Evolutionary conservation across 2,797 vertebrate species (phyloP).

Genomic region (Channallabes apus): DNA sequence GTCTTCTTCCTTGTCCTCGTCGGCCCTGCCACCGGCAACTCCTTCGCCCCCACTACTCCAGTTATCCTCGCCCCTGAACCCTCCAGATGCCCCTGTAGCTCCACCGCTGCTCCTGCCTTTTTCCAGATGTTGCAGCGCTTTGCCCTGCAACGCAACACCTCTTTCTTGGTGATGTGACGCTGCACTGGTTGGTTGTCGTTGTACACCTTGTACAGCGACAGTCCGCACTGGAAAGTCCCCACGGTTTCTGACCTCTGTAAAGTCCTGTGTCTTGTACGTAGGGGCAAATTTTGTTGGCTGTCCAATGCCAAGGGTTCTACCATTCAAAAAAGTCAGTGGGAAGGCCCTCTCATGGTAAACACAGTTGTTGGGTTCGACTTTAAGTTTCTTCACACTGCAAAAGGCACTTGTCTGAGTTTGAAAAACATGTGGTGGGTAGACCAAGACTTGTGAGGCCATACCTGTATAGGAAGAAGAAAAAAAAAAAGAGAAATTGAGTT

Average conservation of each 20-base stretch:
- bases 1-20: conserved; percentile 66
- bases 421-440: conserved; percentile 99
- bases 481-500: neutral
- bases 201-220: conserved; percentile 88
- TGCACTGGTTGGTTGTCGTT: conserved; percentile 69
- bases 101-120: conserved; percentile 65
- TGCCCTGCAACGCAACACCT: conserved; percentile 67
- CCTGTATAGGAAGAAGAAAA: conserved; percentile 72
- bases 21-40: conserved; percentile 53
- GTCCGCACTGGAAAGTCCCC: conserved; percentile 87
- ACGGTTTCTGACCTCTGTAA: conserved; percentile 76
- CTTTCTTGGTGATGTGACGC: conserved; percentile 64
- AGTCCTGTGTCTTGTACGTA: conserved; percentile 86
- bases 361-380: conserved; percentile 96
- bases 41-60: conserved; percentile 71
- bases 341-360: conserved; percentile 95
- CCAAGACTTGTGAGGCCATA: conserved; percentile 99
- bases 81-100: conserved; percentile 62
- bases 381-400: conserved; percentile 99
- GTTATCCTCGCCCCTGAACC: conserved; percentile 72
- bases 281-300: conserved; percentile 82
- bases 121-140: conserved; percentile 54
- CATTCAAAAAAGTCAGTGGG: conserved; percentile 90
- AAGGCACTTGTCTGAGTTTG: conserved; percentile 99
- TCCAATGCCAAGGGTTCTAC: conserved; percentile 89